Evolutionary conservation across 2,113 vertebrate species (phyloP), one percentile per base, ranked within the genome.

Genomic region (Neolamprologus cancellatus): DNA sequence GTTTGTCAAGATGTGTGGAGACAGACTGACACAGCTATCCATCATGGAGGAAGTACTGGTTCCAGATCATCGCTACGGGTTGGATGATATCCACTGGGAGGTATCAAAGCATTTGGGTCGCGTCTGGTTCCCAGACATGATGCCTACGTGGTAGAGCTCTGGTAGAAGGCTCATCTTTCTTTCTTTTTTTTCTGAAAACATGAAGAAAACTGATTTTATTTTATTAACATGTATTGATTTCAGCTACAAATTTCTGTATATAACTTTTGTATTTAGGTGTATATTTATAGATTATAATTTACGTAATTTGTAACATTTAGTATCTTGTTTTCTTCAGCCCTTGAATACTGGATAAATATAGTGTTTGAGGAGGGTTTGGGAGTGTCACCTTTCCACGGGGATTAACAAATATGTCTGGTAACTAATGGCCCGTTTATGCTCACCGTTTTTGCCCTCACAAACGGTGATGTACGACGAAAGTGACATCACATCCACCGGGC

Each of bases 21-120:
- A 97, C 64, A 97, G 98, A 74, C 96, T 99, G 74, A 97, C 97
- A 28, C 98, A 99, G 78, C 96, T 99, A 54, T 99, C 98, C 30
- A 98, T 99, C 91, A 99, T 99, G 98, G 98, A 99, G 96, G 98
- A 99, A 87, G 98, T 99, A 34, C 91, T 99, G 93, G 96, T 99
- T 92, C 98, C 98, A 81, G 98, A 99, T 93, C 97, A 98, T 89
- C 97, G 97, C 82, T 99, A 98, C 66, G 97, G 94, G 93, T 95
- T 99, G 91, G 98, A 99, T 89, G 98, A 99, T 90, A 99, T 99
- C 92, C 98, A 99, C 2, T 99, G 98, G 98, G 98, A 99, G 92
- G 98, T 99, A 85, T 99, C 98, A 13, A 99, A 99, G 94, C 97
- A 99, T 92, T 95, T 99, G 39, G 98, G 98, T 66, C 97, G 98